A percentile compares a stretch with the other conserved stretches of the same genome.
Conservation (phyloP, 2,113 vertebrate species). For the Parus major region DNA sequence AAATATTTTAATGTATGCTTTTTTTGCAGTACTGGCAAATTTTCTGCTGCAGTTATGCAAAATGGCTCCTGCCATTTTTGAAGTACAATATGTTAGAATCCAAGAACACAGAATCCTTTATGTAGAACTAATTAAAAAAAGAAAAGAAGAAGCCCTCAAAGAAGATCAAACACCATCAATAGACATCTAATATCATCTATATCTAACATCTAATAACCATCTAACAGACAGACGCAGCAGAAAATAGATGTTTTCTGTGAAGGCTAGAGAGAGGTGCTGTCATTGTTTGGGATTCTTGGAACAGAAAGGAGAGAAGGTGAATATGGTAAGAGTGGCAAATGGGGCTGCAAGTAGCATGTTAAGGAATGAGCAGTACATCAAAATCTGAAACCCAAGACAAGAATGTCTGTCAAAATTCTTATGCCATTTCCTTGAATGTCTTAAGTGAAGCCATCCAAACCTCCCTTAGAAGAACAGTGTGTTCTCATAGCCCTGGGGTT, state of each 20-base stretch:
- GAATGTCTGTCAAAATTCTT: background rate
- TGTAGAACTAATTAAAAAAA: background rate
- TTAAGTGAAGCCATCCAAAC: background rate
- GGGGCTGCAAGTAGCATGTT: background rate
- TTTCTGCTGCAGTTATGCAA: background rate
- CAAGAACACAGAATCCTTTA: background rate
- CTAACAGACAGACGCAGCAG: background rate
- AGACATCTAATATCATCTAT: no score
- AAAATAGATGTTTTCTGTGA: background rate
- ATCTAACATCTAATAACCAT: no score
- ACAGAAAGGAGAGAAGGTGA: background rate
- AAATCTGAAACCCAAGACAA: background rate
- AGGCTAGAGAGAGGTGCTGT: background rate
- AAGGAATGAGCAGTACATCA: background rate
- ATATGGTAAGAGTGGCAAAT: background rate
- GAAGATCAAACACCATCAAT: background rate
- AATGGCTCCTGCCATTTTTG: background rate
- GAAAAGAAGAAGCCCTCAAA: background rate
- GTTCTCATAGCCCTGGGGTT: background rate
- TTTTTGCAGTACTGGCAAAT: background rate
- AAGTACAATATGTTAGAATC: background rate
- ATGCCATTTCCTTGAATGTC: background rate
- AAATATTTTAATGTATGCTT: background rate
- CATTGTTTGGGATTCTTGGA: background rate
- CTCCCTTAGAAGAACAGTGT: background rate